Base-by-base conservation (phyloP, 2,797 vertebrate genomes). In the Eutrigla gurnardus region DNA sequence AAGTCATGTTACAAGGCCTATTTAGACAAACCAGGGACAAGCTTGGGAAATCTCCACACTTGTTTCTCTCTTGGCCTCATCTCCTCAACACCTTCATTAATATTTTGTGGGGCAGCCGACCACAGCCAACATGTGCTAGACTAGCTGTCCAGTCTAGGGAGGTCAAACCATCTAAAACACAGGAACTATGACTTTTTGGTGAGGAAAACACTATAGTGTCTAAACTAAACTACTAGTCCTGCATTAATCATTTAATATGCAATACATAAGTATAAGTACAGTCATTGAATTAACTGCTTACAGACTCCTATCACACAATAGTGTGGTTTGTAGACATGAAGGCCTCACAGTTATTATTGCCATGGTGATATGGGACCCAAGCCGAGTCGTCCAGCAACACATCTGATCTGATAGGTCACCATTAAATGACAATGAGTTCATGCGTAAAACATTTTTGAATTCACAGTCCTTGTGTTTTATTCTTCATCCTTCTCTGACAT, bases 291-390 rank as follows among this genome's bases (percentile, higher is more conserved):
- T 18, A 49, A 49, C 39, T 43, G 40, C 33, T 63, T 63, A 37
- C 55, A 17, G 25, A 25, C 25, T 25, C 25, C 25, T 25, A 25
- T 25, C 25, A 25, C 25, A 25, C 37, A 77, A 64, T 36, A 59
- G 18, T 35, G 60, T 15, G 25, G 49, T 86, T 87, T 86, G 89
- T 74, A 85, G 72, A 65, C 49, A 74, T 85, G 70, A 83, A 89
- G 82, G 75, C 79, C 74, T 82, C 84, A 86, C 91, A 90, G 92
- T 93, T 87, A 90, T 84, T 92, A 94, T 84, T 91, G 88, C 73
- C 76, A 91, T 75, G 68, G 78, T 92, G 87, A 86, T 80, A 83
- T 25, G 25, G 77, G 76, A 72, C 60, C 75, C 86, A 86, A 88
- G 91, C 73, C 84, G 75, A 89, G 78, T 88, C 36, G 60, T 91